Percentiles rank a stretch among this genome's conserved stretches.
These are phyloP conservation scores for Drosophila neocordata DNA, from an alignment of 1,140 invertebrate genomes.

Conservation along the genomic window DNA sequence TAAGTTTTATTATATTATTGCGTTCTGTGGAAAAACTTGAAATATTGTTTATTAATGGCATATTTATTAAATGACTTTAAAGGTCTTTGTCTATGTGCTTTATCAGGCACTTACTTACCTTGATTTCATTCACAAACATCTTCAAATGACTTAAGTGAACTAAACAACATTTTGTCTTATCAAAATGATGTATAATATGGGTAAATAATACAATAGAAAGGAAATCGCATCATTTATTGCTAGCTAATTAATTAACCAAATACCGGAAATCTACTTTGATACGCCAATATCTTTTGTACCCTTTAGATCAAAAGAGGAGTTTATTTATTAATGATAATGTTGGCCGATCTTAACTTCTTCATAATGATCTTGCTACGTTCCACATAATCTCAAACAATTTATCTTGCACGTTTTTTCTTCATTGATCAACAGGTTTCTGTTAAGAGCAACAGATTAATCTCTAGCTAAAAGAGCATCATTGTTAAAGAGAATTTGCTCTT, in stretches of 20 bases:
- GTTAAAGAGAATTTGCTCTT: neutral
- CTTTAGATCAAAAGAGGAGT: neutral
- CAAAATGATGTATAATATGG: neutral
- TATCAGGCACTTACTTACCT: neutral
- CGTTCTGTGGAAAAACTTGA: neutral
- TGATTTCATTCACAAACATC: slow-evolving; percentile 3
- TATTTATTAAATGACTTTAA: neutral
- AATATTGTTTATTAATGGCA: neutral
- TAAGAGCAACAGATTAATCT: neutral
- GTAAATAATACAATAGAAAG: neutral
- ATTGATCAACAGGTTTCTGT: slow-evolving; percentile 9
- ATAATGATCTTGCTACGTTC: neutral
- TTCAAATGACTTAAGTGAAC: neutral
- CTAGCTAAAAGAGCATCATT: neutral
- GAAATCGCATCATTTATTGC: neutral
- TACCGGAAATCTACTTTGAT: neutral
- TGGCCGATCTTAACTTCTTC: neutral
- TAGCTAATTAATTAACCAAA: neutral
- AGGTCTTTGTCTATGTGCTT: neutral
- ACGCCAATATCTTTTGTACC: neutral
- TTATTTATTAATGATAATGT: neutral
- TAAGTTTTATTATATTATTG: neutral
- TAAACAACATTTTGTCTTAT: neutral
- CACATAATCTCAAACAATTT: neutral
- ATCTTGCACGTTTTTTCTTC: neutral